These are phyloP conservation scores for Vidua chalybeata DNA, from an alignment of 2,113 vertebrate species.

Conservation along the genomic window DNA sequence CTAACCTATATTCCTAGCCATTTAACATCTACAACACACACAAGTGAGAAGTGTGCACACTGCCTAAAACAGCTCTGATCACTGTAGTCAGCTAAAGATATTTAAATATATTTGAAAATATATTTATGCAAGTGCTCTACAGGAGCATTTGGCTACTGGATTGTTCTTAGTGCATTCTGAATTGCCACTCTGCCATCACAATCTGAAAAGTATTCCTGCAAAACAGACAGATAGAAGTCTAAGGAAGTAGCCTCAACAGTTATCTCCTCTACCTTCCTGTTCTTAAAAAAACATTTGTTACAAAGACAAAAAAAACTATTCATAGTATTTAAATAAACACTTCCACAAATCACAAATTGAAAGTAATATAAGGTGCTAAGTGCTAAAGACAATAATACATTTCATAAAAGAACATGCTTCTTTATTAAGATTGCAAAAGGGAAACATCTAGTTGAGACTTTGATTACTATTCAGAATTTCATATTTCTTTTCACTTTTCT, in stretches of 20 bases:
- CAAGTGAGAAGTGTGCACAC: not conserved
- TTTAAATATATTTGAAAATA: not conserved
- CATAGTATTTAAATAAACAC: not conserved
- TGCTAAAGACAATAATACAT: not conserved
- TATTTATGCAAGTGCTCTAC: not conserved
- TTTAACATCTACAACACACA: not conserved
- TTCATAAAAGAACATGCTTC: not conserved
- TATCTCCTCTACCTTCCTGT: not conserved
- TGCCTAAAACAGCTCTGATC: not conserved
- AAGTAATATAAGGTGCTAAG: not conserved
- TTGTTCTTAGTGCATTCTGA: not conserved
- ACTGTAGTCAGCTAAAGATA: not conserved
- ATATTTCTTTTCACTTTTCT: not conserved
- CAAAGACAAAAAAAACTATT: not conserved
- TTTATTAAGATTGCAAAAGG: not conserved
- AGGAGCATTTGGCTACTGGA: not conserved
- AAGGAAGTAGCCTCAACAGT: not conserved
- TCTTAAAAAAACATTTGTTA: not conserved
- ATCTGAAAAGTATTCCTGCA: not conserved
- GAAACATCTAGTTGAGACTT: not conserved
- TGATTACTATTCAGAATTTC: not conserved
- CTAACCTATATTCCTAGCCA: constrained; percentile 29
- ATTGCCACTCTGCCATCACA: not conserved
- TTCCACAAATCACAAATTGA: not conserved
- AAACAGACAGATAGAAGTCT: not conserved